A percentile compares a stretch with the other conserved stretches of the same genome.
Conservation (phyloP, 1,140 invertebrate species). For the Paralvinella palmiformis region DNA sequence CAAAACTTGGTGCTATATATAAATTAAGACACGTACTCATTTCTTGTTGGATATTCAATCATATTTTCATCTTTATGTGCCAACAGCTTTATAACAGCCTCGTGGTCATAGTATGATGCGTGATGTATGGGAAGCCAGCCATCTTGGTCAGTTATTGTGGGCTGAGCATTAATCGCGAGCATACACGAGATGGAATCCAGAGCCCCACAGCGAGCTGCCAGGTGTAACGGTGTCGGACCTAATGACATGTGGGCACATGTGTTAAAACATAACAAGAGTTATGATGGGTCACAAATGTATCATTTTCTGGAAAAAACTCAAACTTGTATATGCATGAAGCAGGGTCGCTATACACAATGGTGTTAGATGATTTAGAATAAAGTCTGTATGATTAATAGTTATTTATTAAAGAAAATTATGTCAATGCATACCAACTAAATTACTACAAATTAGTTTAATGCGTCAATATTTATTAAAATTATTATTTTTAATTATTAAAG, state of each 20-base stretch:
- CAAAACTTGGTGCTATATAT: too few species aligned
- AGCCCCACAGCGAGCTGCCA: conserved; percentile 44
- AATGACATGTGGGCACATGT: neutral
- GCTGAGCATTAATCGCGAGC: conserved; percentile 43
- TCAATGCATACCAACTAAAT: too few species aligned
- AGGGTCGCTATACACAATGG: too few species aligned
- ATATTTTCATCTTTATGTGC: conserved; percentile 38
- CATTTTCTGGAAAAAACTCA: neutral
- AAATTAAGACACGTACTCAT: conserved; percentile 33
- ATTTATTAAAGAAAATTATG: too few species aligned
- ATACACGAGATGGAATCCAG: conserved; percentile 44
- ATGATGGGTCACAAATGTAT: neutral
- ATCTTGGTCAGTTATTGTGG: conserved; percentile 39
- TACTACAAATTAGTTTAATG: too few species aligned
- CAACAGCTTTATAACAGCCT: conserved; percentile 38
- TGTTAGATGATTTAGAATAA: too few species aligned
- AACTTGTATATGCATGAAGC: too few species aligned
- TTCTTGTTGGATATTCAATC: conserved; percentile 42
- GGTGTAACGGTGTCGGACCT: conserved; percentile 48
- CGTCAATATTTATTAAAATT: too few species aligned
- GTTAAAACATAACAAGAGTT: neutral
- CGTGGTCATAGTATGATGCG: conserved; percentile 48
- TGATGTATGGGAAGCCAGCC: conserved; percentile 50
- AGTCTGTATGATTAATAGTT: too few species aligned
- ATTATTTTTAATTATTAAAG: too few species aligned